These are phyloP conservation scores for Muraenolepis orangiensis DNA, from an alignment of 2,797 vertebrate species.

Conservation along the genomic window DNA sequence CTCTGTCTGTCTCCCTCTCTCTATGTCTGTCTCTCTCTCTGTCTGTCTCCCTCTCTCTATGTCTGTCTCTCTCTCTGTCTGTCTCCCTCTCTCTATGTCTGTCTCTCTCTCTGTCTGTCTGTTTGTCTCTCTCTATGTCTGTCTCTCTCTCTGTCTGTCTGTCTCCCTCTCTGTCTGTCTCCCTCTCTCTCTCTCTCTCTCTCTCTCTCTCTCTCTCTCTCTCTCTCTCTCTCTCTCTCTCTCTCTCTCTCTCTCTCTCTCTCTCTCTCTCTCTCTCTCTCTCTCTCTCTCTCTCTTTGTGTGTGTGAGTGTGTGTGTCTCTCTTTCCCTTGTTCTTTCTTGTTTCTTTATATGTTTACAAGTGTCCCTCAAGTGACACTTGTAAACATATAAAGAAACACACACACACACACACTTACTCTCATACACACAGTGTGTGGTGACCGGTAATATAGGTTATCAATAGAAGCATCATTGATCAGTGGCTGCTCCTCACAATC, in stretches of 20 bases:
- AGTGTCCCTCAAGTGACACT: neutral
- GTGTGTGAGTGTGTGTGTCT: neutral
- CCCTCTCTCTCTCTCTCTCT: slow-evolving; percentile 9
- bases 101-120: neutral
- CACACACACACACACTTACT: neutral
- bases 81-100: slow-evolving; percentile 10
- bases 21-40: neutral
- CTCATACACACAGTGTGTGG: neutral
- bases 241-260: neutral
- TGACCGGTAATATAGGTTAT: neutral
- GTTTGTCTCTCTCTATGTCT: too few species aligned
- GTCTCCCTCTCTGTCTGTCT: neutral
- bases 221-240: neutral
- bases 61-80: slow-evolving; percentile 35
- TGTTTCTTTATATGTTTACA: neutral
- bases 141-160: neutral
- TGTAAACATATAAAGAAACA: neutral
- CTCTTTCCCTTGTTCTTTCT: neutral
- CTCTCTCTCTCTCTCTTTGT: neutral
- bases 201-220: slow-evolving; percentile 20
- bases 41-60: neutral
- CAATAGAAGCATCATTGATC: neutral
- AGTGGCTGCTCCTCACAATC: neutral
- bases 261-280: neutral
- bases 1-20: neutral